phyloP scores from a whole-genome alignment of 1,140 invertebrate genomes.

The Hypothenemus hampei region DNA sequence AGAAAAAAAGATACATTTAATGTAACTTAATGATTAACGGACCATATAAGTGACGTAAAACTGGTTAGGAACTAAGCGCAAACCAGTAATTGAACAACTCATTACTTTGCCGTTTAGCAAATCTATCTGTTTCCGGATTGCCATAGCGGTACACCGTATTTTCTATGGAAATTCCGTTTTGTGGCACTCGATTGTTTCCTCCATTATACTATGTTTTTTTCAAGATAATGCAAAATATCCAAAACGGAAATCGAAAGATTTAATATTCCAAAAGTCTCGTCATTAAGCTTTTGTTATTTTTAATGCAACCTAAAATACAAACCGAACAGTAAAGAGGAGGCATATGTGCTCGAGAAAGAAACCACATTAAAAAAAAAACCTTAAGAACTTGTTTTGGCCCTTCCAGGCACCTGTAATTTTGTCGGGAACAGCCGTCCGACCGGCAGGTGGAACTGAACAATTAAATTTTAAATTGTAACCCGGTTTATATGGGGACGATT shows the following conservation, averaged over 20 bases:
- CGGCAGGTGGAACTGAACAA: conserved; percentile 19
- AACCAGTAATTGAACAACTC: neutral
- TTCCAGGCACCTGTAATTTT: conserved; percentile 20
- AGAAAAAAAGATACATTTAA: neutral
- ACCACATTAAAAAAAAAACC: conserved; percentile 13
- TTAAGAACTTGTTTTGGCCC: conserved; percentile 10
- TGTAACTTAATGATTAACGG: neutral
- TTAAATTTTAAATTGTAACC: conserved; percentile 19
- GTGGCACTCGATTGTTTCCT: neutral
- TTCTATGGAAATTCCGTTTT: neutral
- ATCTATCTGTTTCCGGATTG: neutral
- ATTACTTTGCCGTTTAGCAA: neutral
- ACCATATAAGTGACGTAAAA: neutral
- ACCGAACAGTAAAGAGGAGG: conserved; percentile 3
- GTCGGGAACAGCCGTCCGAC: conserved; percentile 15
- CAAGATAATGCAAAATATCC: too few species aligned
- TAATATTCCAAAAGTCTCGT: too few species aligned
- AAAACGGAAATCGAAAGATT: neutral
- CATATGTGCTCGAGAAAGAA: conserved; percentile 15
- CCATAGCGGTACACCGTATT: neutral
- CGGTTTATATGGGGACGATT: neutral
- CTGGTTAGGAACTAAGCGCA: neutral
- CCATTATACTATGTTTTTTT: too few species aligned
- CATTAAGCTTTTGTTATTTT: neutral
- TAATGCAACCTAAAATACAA: neutral